A percentile compares a stretch with the other conserved stretches of the same genome.
phyloP scores from a whole-genome alignment of 2,113 vertebrate genomes.

The Toxostoma redivivum region DNA sequence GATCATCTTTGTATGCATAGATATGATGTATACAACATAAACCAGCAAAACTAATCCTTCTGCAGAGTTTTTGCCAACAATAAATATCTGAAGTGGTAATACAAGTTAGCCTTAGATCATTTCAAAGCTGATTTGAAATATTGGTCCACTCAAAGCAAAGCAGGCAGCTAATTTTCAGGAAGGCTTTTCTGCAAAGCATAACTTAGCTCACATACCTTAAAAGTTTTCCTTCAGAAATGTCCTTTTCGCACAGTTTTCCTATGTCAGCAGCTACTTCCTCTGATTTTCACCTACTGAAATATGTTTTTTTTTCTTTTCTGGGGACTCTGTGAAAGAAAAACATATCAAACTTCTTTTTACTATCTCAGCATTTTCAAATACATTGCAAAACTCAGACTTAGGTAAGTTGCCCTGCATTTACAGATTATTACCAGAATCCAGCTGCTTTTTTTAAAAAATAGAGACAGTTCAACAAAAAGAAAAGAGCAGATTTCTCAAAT shows the following conservation, averaged over 20 bases:
- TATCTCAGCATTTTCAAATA: background rate
- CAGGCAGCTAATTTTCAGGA: background rate
- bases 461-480: background rate
- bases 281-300: background rate
- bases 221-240: background rate
- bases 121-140: background rate
- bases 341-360: background rate
- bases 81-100: background rate
- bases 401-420: background rate
- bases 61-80: background rate
- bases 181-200: background rate
- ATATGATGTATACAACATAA: background rate
- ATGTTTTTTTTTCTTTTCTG: background rate
- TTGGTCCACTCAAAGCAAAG: background rate
- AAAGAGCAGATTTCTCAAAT: background rate
- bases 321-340: background rate
- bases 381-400: background rate
- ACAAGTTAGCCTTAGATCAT: background rate
- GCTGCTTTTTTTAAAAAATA: background rate
- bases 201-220: slow-evolving; percentile 2
- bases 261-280: background rate
- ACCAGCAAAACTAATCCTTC: background rate
- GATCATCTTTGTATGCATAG: background rate
- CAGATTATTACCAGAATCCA: background rate
- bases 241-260: background rate